Base-by-base conservation (phyloP, 2,113 vertebrate genomes). In the Terrapene triunguis region DNA sequence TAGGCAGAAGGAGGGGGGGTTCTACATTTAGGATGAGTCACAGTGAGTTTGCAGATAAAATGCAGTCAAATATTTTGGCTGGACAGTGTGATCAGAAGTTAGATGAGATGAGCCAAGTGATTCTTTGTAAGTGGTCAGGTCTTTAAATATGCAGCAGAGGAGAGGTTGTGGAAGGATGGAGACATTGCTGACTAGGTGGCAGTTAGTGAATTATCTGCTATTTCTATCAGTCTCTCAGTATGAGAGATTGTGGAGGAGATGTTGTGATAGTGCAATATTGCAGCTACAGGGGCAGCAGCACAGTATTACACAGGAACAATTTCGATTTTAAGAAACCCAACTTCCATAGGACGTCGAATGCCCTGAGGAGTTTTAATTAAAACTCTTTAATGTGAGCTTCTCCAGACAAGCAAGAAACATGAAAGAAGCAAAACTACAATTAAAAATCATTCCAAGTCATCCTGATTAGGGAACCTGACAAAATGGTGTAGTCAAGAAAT, bases 121-220 rank as follows among this genome's bases (percentile, higher is more conserved):
- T 91, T 90, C 96, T 97, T 95, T 97, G 96, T 96, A 94, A 93
- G 94, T 96, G 96, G 93, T 94, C 95, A 91, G 95, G 91, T 94
- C 96, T 93, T 89, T 91, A 92, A 96, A 97, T 89, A 53, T 10
- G 85, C 57, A n/a, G 50, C 4, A n/a, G 89, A 96, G 94, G 82
- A 97, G 88, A 89, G 93, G 87, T 69, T 93, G 92, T 21, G 50
- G 93, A 78, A 91, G 85, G 92, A 87, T 78, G 2, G 48, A 89
- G 90, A 89, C 82, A 27, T 47, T 44, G 69, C 89, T 89, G 69
- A 62, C 90, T 82, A 87, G 47, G 85, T 13, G 35, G 65, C 17
- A 69, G 35, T 76, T 25, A 72, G 48, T 85, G 55, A 24, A 82
- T 29, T 90, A 5, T 2, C 22, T 0, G 2, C 81, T 54, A 44